Evolutionary conservation across 2,888 invertebrate genomes (phyloP).

Genomic region (Alloscopus bannaensis): DNA sequence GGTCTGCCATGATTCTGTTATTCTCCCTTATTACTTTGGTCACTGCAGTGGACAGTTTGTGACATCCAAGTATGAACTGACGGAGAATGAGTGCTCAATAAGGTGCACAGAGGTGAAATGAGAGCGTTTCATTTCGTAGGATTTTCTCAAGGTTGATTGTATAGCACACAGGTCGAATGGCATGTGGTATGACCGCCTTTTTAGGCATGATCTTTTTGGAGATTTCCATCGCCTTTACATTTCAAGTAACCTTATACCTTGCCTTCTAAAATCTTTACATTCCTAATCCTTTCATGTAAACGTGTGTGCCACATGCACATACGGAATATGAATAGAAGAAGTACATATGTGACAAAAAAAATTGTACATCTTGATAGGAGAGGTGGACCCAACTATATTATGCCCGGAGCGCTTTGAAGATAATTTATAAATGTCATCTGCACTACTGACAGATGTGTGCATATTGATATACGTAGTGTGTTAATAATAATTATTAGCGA

Average conservation of each 20-base stretch:
- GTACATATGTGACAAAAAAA: too few species aligned
- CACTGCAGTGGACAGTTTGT: background rate
- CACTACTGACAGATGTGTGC: too few species aligned
- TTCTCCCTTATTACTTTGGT: background rate
- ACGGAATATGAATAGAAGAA: background rate
- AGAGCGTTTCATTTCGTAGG: background rate
- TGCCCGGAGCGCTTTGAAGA: too few species aligned
- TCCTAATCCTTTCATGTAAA: background rate
- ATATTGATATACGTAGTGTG: too few species aligned
- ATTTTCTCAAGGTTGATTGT: slow-evolving; percentile 13
- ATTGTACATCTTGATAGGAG: too few species aligned
- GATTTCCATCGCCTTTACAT: too few species aligned
- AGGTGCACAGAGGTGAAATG: background rate
- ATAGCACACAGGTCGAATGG: slow-evolving; percentile 9
- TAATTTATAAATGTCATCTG: too few species aligned
- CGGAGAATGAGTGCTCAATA: background rate
- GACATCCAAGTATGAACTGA: background rate
- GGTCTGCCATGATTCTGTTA: slow-evolving; percentile 16
- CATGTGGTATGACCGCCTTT: background rate
- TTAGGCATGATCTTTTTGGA: too few species aligned
- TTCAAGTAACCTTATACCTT: background rate
- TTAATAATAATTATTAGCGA: too few species aligned
- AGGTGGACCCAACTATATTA: too few species aligned
- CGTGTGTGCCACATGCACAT: background rate
- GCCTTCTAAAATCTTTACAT: background rate